Base-by-base conservation (phyloP, 2,113 vertebrate species). In the Caranx melampygus region DNA sequence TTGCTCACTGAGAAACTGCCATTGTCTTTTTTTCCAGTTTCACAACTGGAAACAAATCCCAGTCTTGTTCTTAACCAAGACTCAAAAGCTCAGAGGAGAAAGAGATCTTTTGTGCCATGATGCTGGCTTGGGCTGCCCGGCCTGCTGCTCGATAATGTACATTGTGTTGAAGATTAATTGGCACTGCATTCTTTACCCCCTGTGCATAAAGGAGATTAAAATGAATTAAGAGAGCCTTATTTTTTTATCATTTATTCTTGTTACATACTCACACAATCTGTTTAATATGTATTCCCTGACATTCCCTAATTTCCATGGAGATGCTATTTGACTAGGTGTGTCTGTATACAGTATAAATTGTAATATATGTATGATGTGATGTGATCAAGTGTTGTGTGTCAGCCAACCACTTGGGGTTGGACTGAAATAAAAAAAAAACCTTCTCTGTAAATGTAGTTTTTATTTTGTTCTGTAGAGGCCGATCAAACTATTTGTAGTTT, bases 81-180 rank as follows among this genome's bases (percentile, higher is more conserved):
- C 70, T 72, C 64, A 52, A 79, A 78, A 79, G 78, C 83, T 84
- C 31, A 62, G 47, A 75, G 72, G 51, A 89, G 79, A 91, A 93
- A 89, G 84, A 42, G 58, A 26, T 65, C 87, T 80, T 89, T 90
- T 91, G 91, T 89, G 87, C 16, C 72, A 58, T 2, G 0, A 9
- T 67, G 78, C 64, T 33, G 65, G 76, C 79, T 70, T 13, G 10
- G 72, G 31, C 66, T 18, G 35, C 78, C 47, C 57, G 16, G 33
- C 80, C 37, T 71, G 62, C 65, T 54, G 35, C 54, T 35, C 58
- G 12, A 57, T 76, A 84, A 51, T 70, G 63, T 88, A 77, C 78
- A 79, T 85, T 89, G 74, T 83, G 61, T 54, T 66, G 21, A 61
- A 85, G 89, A 91, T 91, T 87, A 89, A 85, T 80, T 73, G 58